A percentile compares a stretch with the other conserved stretches of the same genome.
These are phyloP conservation scores for Hirtodrosophila trivittata DNA, from an alignment of 2,888 invertebrate genomes.

Conservation along the genomic window DNA sequence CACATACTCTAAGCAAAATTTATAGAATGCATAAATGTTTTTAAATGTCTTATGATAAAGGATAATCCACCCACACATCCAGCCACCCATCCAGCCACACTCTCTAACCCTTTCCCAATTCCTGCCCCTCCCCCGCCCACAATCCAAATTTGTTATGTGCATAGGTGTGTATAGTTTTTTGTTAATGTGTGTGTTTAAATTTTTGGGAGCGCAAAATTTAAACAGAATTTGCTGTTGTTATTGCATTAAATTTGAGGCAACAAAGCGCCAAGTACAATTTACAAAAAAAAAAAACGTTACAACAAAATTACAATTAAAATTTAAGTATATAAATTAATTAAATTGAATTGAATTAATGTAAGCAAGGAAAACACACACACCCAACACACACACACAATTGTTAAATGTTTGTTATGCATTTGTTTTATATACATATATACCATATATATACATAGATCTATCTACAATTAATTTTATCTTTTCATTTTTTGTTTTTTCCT, in stretches of 20 bases:
- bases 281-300: conserved; percentile 53
- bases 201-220: conserved; percentile 46
- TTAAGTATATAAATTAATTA: conserved; percentile 7
- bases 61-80: conserved; percentile 4
- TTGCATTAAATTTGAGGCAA: conserved; percentile 25
- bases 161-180: not conserved
- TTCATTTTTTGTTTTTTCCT: conserved; percentile 20
- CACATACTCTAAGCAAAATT: conserved; percentile 21
- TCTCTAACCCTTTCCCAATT: not conserved
- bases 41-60: conserved; percentile 52
- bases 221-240: conserved; percentile 28
- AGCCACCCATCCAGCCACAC: not conserved
- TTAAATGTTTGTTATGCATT: conserved; percentile 78
- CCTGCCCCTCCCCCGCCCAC: too few relatives aligned
- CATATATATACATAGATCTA: conserved; percentile 4
- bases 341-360: conserved; percentile 23
- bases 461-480: not conserved
- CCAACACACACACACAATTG: conserved; percentile 34
- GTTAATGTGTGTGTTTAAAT: not conserved
- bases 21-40: conserved; percentile 38
- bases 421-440: conserved; percentile 54
- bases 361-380: conserved; percentile 7
- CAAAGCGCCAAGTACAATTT: conserved; percentile 69
- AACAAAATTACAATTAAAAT: conserved; percentile 1
- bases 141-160: too few relatives aligned